phyloP scores from a whole-genome alignment of 2,888 invertebrate species.

The Chrysotoxum bicinctum region DNA sequence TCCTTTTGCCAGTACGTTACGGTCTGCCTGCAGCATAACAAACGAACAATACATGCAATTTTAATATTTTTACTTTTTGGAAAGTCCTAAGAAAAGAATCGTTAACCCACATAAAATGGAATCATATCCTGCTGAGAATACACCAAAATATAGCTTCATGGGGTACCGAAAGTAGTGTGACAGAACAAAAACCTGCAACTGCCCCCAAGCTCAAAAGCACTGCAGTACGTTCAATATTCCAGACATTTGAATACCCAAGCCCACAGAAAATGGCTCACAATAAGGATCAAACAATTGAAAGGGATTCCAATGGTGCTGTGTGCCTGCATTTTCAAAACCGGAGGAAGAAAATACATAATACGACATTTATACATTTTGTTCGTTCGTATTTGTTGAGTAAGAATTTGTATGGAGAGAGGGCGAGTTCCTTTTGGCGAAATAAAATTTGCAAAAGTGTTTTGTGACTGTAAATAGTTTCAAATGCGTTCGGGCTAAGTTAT shows the following conservation, averaged over 20 bases:
- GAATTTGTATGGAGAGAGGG: neutral
- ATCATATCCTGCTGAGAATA: neutral
- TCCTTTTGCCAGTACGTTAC: too few species aligned
- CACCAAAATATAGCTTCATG: neutral
- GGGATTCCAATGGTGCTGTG: neutral
- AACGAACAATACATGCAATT: neutral
- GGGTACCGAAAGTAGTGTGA: neutral
- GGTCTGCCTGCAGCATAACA: neutral
- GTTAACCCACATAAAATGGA: neutral
- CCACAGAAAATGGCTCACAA: slow-evolving; percentile 8
- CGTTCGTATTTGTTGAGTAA: slow-evolving; percentile 1
- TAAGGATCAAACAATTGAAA: slow-evolving; percentile 5
- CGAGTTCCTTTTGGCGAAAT: neutral
- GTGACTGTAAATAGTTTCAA: slow-evolving; percentile 12
- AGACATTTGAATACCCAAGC: slow-evolving; percentile 1
- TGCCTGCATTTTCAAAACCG: neutral
- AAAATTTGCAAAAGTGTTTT: neutral
- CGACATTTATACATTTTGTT: neutral
- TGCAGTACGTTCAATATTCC: slow-evolving; percentile 9
- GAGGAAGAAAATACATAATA: neutral
- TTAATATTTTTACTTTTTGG: neutral
- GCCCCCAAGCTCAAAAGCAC: neutral
- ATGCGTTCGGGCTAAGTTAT: slow-evolving; percentile 2
- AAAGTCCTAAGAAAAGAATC: neutral
- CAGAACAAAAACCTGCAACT: neutral